Evolutionary conservation across 1,140 invertebrate genomes (phyloP), one percentile per base, ranked within the genome.

Genomic region (Drosophila virilis): DNA sequence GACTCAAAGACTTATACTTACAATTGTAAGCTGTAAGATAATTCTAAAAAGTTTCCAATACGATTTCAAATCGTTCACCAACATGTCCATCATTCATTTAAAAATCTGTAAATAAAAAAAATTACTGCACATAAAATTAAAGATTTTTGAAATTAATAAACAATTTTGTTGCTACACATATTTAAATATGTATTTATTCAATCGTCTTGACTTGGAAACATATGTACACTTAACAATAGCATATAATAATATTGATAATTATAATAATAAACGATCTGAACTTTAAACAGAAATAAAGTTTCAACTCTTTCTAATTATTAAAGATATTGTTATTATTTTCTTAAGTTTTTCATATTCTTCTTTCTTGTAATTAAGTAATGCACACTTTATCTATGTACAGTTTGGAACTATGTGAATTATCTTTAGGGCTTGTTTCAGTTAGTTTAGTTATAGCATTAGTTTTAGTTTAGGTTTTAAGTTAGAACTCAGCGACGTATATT

Each of bases 361-460:
- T 78, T 42, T 54, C 73, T 72, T 77, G 72, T 77, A 84, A 77
- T 84, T 68, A 73, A 43, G 38, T 59, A 83, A 84, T 86, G 82
- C 83, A 88, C 83, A 86, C 83, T 86, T 86, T 88, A 86, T 83
- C 83, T 86, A 86, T 86, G 64, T 86, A 86, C 83, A 86, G 83
- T 86, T 86, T 88, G 83, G 83, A 86, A 86, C 83, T 88, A 88
- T 79, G 46, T 83, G 74, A 85, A 81, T 88, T 83, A 82, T 82
- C 60, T 58, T 77, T 79, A 88, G 69, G 66, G 74, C 72, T 88
- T 73, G 35, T 46, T 61, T 78, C 68, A 62, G 17, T 71, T 74
- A 28, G 10, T 10, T 35, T 57, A 48, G 48, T 59, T 77, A 9
- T 57, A 65, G 61, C 50, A 74, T 77, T 28, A 58, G 42, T 58